Evolutionary conservation across 37 sponge, comb jelly and placozoan species (phyloP).

Genomic region (Aphrocallistes beatrix): DNA sequence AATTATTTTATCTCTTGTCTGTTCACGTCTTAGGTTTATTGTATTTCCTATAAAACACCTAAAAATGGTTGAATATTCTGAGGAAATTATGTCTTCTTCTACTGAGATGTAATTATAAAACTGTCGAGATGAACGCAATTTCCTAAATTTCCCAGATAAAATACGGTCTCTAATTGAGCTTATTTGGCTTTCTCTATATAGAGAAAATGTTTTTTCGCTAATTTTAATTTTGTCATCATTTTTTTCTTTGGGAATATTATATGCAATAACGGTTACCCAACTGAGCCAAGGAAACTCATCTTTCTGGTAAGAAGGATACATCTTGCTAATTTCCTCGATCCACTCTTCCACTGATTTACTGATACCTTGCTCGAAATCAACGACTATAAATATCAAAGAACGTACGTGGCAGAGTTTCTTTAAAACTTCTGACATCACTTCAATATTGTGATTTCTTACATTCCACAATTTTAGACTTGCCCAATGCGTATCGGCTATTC

Average conservation of each 20-base stretch:
- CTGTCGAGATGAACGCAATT: background rate
- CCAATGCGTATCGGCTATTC: background rate
- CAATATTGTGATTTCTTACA: background rate
- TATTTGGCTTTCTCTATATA: background rate
- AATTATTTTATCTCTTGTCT: background rate
- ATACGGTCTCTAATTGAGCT: background rate
- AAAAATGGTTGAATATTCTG: background rate
- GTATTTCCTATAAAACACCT: background rate
- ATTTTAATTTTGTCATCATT: background rate
- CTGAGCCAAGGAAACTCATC: background rate
- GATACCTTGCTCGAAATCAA: background rate
- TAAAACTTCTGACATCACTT: background rate
- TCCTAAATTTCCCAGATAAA: background rate
- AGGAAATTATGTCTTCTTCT: background rate
- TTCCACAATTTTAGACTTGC: background rate
- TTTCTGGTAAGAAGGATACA: background rate
- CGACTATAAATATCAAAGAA: background rate
- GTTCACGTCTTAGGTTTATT: background rate
- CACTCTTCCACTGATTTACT: background rate
- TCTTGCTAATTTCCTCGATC: background rate
- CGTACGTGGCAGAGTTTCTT: background rate
- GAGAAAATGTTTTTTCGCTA: background rate
- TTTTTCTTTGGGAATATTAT: background rate
- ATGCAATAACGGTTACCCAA: background rate
- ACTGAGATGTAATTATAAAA: background rate